These are phyloP conservation scores for Ceyx erithaca DNA, from an alignment of 2,797 vertebrate species.

Conservation along the genomic window DNA sequence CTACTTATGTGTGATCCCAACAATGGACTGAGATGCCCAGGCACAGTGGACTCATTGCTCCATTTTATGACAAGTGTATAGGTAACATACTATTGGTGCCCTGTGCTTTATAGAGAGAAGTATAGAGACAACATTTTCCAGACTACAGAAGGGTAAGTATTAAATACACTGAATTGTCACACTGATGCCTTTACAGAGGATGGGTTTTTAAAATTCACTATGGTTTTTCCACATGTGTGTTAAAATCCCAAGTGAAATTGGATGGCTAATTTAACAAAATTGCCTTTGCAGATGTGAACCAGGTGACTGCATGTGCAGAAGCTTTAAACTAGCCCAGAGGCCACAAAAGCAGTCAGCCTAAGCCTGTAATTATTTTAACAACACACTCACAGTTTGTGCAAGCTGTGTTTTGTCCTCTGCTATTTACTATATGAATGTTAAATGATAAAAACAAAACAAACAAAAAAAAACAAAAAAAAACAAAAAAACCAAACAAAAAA, in stretches of 20 bases:
- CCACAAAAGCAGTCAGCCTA: background rate
- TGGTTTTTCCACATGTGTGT: background rate
- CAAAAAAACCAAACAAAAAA: background rate
- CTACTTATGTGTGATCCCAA: conserved; percentile 1
- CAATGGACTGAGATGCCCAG: background rate
- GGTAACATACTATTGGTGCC: background rate
- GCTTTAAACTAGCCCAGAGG: background rate
- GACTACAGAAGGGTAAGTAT: background rate
- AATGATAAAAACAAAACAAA: background rate
- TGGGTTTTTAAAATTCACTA: background rate
- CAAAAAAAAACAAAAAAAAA: rapidly evolving
- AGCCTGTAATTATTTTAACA: conserved; percentile 22
- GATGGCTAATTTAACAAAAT: background rate
- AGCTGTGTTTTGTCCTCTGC: background rate
- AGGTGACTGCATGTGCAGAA: background rate
- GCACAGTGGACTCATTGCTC: background rate
- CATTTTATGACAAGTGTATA: background rate
- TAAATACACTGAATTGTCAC: background rate
- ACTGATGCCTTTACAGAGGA: background rate
- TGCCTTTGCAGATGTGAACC: background rate
- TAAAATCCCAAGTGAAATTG: background rate
- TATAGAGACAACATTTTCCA: background rate
- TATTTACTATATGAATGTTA: background rate
- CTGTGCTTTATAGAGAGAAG: background rate
- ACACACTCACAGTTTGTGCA: background rate